A percentile compares a stretch with the other conserved stretches of the same genome.
Evolutionary conservation across 1,140 invertebrate genomes (phyloP).

Genomic region (Cherax quadricarinatus): DNA sequence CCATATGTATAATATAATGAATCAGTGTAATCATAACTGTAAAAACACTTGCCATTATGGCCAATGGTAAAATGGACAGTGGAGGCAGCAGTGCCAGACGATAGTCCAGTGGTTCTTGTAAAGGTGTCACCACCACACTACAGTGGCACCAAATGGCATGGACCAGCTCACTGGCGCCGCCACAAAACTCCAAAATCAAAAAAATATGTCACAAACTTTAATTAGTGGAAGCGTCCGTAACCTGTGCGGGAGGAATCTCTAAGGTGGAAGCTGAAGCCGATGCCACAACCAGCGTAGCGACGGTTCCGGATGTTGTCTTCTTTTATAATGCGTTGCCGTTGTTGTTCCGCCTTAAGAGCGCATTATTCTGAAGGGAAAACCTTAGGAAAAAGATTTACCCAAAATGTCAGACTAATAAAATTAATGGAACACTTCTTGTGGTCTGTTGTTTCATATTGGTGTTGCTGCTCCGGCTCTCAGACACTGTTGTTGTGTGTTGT

Average conservation of each 20-base stretch:
- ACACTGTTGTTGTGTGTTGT: too few relatives aligned
- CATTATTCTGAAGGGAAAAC: conserved; percentile 61
- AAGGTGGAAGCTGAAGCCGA: conserved; percentile 5
- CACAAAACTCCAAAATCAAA: background rate
- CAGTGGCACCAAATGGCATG: background rate
- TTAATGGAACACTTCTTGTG: conserved; percentile 48
- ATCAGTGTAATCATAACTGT: too few relatives aligned
- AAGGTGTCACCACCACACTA: background rate
- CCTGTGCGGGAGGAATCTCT: background rate
- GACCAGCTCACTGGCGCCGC: background rate
- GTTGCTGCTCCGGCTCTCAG: background rate
- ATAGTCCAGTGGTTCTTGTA: too few relatives aligned
- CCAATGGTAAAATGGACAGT: background rate
- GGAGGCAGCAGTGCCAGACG: too few relatives aligned
- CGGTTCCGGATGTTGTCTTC: conserved; percentile 38
- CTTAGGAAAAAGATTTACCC: conserved; percentile 62
- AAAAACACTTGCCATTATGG: too few relatives aligned
- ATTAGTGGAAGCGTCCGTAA: conserved; percentile 25
- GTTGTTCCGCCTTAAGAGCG: conserved; percentile 48
- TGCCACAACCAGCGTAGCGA: conserved; percentile 10
- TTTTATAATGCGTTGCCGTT: conserved; percentile 61
- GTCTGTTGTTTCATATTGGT: conserved; percentile 34
- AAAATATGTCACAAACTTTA: conserved; percentile 47
- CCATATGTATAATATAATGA: too few relatives aligned
- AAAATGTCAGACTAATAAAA: conserved; percentile 61